Evolutionary conservation across 2,888 invertebrate genomes (phyloP).

Genomic region (Dorcus parallelipipedus): DNA sequence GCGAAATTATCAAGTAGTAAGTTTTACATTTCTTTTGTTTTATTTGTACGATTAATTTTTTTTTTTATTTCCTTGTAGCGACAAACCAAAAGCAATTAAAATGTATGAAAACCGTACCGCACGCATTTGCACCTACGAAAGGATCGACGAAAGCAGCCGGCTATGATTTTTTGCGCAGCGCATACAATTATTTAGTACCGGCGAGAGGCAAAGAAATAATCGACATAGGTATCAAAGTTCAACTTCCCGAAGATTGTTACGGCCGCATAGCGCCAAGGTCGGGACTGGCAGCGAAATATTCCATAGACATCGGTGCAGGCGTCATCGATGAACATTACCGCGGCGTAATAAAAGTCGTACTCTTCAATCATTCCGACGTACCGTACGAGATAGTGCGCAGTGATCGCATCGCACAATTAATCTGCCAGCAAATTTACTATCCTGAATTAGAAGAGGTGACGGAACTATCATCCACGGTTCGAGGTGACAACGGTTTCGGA

Average conservation of each 20-base stretch:
- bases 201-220: constrained; percentile 80
- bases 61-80: too few relatives aligned
- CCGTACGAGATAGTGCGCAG: too few relatives aligned
- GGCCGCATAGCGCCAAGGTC: constrained; percentile 94
- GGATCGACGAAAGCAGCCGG: constrained; percentile 89
- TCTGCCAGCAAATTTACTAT: too few relatives aligned
- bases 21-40: too few relatives aligned
- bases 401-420: too few relatives aligned
- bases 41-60: too few relatives aligned
- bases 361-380: too few relatives aligned
- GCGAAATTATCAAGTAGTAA: too few relatives aligned
- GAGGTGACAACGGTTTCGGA: too few relatives aligned
- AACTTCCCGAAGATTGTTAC: constrained; percentile 88
- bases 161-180: constrained; percentile 88
- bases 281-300: constrained; percentile 90
- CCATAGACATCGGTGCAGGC: constrained; percentile 83
- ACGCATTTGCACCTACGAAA: constrained; percentile 79
- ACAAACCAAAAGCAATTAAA: constrained; percentile 25
- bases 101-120: constrained; percentile 76
- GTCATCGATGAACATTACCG: constrained; percentile 35
- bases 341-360: too few relatives aligned
- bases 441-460: too few relatives aligned
- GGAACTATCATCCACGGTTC: too few relatives aligned
- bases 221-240: constrained; percentile 89
- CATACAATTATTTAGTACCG: constrained; percentile 82